phyloP scores from a whole-genome alignment of 1,140 invertebrate genomes.

The Drosophila lowei region DNA sequence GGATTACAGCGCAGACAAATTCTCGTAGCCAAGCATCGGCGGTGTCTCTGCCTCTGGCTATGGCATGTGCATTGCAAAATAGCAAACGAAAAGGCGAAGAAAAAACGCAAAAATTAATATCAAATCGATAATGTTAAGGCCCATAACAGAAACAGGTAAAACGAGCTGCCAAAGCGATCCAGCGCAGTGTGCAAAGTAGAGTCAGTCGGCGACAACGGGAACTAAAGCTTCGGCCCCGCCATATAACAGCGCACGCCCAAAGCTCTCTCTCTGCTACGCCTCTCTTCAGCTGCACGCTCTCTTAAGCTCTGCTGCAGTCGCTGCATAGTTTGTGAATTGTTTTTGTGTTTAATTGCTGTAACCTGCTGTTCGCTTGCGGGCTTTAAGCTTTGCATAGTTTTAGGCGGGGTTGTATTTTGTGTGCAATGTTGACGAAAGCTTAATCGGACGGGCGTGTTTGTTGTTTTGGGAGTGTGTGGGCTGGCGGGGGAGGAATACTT shows the following conservation, averaged over 20 bases:
- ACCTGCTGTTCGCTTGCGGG: slow-evolving; percentile 26
- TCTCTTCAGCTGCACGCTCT: slow-evolving; percentile 33
- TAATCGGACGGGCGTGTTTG: neutral
- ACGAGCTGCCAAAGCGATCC: slow-evolving; percentile 51
- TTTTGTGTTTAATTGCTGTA: slow-evolving; percentile 76
- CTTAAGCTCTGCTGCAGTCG: slow-evolving; percentile 19
- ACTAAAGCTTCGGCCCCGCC: slow-evolving; percentile 50
- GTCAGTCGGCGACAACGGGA: slow-evolving; percentile 67
- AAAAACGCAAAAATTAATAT: slow-evolving; percentile 65
- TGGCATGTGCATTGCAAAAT: slow-evolving; percentile 60
- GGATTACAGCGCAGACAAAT: slow-evolving; percentile 52
- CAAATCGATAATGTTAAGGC: slow-evolving; percentile 75
- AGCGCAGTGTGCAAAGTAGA: slow-evolving; percentile 31
- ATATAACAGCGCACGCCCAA: slow-evolving; percentile 4
- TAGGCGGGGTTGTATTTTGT: slow-evolving; percentile 41
- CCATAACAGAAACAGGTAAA: slow-evolving; percentile 70
- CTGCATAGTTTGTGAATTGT: slow-evolving; percentile 41
- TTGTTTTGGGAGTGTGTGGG: too few species aligned
- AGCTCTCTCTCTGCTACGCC: slow-evolving; percentile 4
- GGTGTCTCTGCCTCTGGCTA: slow-evolving; percentile 8
- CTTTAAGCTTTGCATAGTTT: slow-evolving; percentile 62
- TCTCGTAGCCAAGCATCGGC: slow-evolving; percentile 45
- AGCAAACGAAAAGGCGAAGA: slow-evolving; percentile 26
- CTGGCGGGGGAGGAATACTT: too few species aligned
- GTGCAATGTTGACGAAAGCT: neutral